These are phyloP conservation scores for Venusia cambrica DNA, from an alignment of 2,888 invertebrate species.

Conservation along the genomic window DNA sequence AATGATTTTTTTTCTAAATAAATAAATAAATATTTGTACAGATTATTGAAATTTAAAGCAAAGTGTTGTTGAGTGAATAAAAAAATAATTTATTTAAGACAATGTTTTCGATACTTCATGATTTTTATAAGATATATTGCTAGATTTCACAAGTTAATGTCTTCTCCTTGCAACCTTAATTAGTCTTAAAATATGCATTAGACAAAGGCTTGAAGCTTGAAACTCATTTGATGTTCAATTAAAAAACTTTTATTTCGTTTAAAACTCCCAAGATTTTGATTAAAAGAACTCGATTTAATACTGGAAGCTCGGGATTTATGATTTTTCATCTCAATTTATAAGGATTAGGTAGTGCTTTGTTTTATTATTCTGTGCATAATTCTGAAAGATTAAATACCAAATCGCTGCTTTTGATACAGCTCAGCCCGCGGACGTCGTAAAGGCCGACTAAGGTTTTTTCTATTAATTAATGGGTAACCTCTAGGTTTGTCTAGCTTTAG, in stretches of 20 bases:
- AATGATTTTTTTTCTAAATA: too few species aligned
- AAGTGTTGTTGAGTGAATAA: too few species aligned
- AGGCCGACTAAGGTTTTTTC: neutral
- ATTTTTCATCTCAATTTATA: slow-evolving; percentile 4
- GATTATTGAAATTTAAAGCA: too few species aligned
- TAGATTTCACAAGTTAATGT: neutral
- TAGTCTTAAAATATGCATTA: slow-evolving; percentile 13
- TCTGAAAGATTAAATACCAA: too few species aligned
- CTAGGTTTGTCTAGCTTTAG: too few species aligned
- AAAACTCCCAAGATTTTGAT: slow-evolving; percentile 13
- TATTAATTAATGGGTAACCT: slow-evolving; percentile 4
- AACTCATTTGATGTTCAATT: slow-evolving; percentile 13
- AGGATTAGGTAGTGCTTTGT: too few species aligned
- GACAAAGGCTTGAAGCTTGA: slow-evolving; percentile 8
- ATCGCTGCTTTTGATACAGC: too few species aligned
- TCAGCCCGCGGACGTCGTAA: too few species aligned
- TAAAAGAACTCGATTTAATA: slow-evolving; percentile 6
- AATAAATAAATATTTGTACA: too few species aligned
- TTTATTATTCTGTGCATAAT: too few species aligned
- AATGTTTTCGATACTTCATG: too few species aligned
- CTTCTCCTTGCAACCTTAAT: slow-evolving; percentile 1
- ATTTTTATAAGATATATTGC: neutral
- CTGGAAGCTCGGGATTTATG: slow-evolving; percentile 1
- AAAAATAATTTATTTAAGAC: too few species aligned
- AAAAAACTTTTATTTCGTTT: slow-evolving; percentile 19